A percentile compares a stretch with the other conserved stretches of the same genome.
Evolutionary conservation across 2,113 vertebrate species (phyloP).

Genomic region (Vireo altiloquus): DNA sequence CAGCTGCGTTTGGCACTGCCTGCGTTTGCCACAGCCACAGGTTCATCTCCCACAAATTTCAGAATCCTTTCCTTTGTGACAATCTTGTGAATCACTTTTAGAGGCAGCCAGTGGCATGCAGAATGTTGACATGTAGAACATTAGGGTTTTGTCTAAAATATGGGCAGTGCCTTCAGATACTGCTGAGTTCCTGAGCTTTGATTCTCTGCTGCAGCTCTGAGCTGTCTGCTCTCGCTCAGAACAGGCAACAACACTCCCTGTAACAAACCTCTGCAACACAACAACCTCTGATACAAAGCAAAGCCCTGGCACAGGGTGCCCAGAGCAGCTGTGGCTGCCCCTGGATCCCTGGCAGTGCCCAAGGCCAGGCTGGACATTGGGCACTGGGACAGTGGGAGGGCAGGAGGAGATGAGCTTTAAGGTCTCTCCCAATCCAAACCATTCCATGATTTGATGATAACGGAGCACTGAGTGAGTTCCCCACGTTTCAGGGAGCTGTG

Average conservation of each 20-base stretch:
- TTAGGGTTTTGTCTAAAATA: background rate
- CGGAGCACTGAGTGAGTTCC: rapidly evolving
- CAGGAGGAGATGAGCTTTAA: background rate
- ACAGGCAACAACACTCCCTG: background rate
- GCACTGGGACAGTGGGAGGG: background rate
- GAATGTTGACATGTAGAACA: background rate
- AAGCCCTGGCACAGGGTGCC: background rate
- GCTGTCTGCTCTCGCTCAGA: background rate
- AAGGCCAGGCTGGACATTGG: background rate
- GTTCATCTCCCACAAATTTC: background rate
- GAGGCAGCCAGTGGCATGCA: background rate
- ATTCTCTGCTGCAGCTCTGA: background rate
- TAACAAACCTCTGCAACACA: background rate
- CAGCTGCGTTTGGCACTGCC: background rate
- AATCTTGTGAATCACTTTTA: background rate
- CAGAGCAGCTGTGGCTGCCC: background rate
- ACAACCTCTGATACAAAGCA: background rate
- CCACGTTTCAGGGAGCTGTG: rapidly evolving
- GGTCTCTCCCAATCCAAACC: background rate
- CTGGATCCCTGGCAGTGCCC: background rate
- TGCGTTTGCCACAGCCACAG: background rate
- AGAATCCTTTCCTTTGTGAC: background rate
- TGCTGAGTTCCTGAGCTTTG: background rate
- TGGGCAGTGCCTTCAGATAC: rapidly evolving
- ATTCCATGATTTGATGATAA: rapidly evolving